Evolutionary conservation across 2,888 invertebrate genomes (phyloP), one percentile per base, ranked within the genome.

Genomic region (Phrixothrix hirtus): DNA sequence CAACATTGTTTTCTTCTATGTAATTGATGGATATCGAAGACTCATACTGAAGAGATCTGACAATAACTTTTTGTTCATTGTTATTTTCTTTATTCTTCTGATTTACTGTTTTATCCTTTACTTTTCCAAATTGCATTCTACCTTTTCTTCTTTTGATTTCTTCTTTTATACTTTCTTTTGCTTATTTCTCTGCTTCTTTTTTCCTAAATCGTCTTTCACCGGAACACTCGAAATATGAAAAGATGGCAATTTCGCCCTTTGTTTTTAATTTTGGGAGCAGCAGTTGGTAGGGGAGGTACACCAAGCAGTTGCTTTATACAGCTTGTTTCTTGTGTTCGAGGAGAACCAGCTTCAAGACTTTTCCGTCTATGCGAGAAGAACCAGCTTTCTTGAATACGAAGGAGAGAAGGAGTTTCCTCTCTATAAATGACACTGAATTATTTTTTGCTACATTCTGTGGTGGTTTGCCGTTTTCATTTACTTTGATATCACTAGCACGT

Each of bases 11-110:
- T 2, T 36, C 21, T 36, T 36, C 36, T 10, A 16, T 21, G 25
- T 39, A 39, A 29, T 39, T 27, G 10, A 39, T 14, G 14, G 14
- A 27, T n/a, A 25, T 38, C 16, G 38, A 31, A 26, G 25, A 27
- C 11, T 25, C 38, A 34, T 15, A 34, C 9, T 9, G 14, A 34
- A 14, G 14, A 34, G 16, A 15, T 31, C 10, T n/a, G 10, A 5
- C 5, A 10, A 3, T 29, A n/a, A n/a, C 29, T 6, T 29, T 31
- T 31, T 2, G 11, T 31, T n/a, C n/a, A n/a, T n/a, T n/a, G n/a
- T n/a, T n/a, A n/a, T n/a, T n/a, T n/a, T n/a, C n/a, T n/a, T n/a
- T n/a, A n/a, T n/a, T n/a, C n/a, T n/a, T n/a, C n/a, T n/a, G n/a
- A n/a, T n/a, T n/a, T n/a, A n/a, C n/a, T n/a, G n/a, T n/a, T n/a